Base-by-base conservation (phyloP, 2,797 vertebrate genomes). In the Eupleurogrammus muticus region DNA sequence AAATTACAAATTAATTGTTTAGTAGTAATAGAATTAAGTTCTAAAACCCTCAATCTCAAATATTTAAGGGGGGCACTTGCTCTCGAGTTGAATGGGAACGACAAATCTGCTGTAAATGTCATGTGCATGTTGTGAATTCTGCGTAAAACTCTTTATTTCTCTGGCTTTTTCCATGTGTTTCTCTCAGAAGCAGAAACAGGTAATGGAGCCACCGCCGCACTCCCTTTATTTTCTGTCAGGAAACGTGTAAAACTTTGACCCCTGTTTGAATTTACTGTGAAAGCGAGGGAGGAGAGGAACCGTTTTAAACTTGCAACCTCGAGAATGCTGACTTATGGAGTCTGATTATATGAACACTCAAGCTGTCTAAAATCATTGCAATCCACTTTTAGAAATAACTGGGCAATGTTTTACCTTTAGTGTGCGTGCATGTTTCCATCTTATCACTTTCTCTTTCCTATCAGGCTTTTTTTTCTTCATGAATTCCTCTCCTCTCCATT, bases 171-270 rank as follows among this genome's bases (percentile, higher is more conserved):
- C 63, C 84, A 80, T 79, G 77, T 88, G 68, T 87, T 77, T 86
- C 70, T 80, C 77, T 71, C 74, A 83, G 84, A 82, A 83, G 82
- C 83, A 90, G 87, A 81, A 77, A 82, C 82, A 90, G 85, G 87
- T 89, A 89, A 90, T 57, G 46, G 58, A 79, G 65, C 57, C 52
- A 50, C 58, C 67, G 68, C 49, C 57, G 54, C 73, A 68, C 35
- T 16, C 23, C n/a, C 19, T 38, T 47, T 75, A 40, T 53, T 71
- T 62, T 72, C 63, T 61, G 58, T 69, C 64, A 59, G 40, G 19
- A 38, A 52, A 21, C 69, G 55, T 23, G 40, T 54, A 32, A 76
- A 51, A 57, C 20, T 50, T 66, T 66, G 42, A 73, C 20, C 44
- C 23, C 12, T 69, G 51, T 21, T 60, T 75, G 17, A 69, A 56